A percentile compares a stretch with the other conserved stretches of the same genome.
Conservation (phyloP, 2,113 vertebrate genomes). For the Eupsittula cactorum region DNA sequence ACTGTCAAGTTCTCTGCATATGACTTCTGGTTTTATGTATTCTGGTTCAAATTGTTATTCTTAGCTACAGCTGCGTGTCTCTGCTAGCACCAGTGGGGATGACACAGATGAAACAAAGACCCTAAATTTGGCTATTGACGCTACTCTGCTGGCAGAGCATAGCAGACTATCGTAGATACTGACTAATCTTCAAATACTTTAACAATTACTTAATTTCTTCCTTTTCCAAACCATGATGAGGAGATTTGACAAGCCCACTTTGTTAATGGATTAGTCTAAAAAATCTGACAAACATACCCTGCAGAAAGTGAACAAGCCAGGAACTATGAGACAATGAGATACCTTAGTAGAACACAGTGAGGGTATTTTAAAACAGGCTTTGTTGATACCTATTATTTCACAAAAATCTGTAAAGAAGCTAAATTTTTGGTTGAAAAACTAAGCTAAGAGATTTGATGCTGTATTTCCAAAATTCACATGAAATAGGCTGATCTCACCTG, state of each 20-base stretch:
- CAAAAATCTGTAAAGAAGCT: neutral
- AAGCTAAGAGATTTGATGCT: neutral
- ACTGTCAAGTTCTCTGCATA: neutral
- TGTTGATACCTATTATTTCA: neutral
- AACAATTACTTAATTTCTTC: conserved; percentile 8
- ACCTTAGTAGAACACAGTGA: neutral
- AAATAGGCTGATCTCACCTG: neutral
- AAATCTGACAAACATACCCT: neutral
- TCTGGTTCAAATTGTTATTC: neutral
- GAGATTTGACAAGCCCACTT: conserved; percentile 19
- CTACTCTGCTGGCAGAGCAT: neutral
- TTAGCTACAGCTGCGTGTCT: neutral
- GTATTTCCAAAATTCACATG: neutral
- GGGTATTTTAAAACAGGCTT: neutral
- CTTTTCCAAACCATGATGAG: neutral
- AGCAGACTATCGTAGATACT: neutral
- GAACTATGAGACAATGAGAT: neutral
- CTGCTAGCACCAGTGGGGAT: neutral
- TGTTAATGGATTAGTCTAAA: neutral
- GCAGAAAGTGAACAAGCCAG: neutral
- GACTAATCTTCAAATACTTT: conserved; percentile 7
- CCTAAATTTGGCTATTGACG: neutral
- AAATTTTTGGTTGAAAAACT: neutral
- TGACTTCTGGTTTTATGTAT: neutral
- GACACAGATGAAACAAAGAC: neutral